Base-by-base conservation (phyloP, 2,797 vertebrate species). In the Sphaeramia orbicularis region DNA sequence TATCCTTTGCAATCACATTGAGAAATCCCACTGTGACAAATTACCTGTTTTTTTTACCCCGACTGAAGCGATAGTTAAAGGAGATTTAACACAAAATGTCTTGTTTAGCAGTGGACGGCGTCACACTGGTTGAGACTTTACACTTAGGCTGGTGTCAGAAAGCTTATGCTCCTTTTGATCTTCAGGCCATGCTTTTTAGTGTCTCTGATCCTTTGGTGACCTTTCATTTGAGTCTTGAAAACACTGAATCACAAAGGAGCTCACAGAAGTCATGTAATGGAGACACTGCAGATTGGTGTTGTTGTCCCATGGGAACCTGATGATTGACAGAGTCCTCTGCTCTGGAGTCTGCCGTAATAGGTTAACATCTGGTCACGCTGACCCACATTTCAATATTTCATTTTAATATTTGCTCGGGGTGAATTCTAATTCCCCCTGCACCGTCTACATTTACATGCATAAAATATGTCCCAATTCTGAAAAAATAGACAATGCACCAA, bases 281-380 rank as follows among this genome's bases (percentile, higher is more conserved):
- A 90, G 83, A 74, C 58, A 16, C 57, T 72, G 72, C 80, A 80
- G 76, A 85, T 76, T 51, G 38, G 48, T 19, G 60, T 16, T 53
- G 14, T 52, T 21, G 59, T 83, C 87, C 86, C 79, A 37, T 0
- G 40, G 76, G 84, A 62, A 35, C 49, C 0, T 13, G 32, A 35
- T 91, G 87, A 92, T 42, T 80, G 86, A 91, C 84, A 83, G 76
- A 61, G 69, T 85, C 56, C 72, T 86, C 54, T 55, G 35, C 53
- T 74, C 51, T 36, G 38, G 41, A 79, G 66, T 85, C 77, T 65
- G 47, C 54, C 65, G 59, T 65, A 72, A 52, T 58, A 61, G 44
- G 32, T 38, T 54, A 74, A 80, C 80, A 83, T 86, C 78, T 86
- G 76, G 63, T 84, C 78, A 74, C 7, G 30, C 48, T 85, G 80